Conservation (phyloP, 2,797 vertebrate genomes). For the Limnodromus scolopaceus region DNA sequence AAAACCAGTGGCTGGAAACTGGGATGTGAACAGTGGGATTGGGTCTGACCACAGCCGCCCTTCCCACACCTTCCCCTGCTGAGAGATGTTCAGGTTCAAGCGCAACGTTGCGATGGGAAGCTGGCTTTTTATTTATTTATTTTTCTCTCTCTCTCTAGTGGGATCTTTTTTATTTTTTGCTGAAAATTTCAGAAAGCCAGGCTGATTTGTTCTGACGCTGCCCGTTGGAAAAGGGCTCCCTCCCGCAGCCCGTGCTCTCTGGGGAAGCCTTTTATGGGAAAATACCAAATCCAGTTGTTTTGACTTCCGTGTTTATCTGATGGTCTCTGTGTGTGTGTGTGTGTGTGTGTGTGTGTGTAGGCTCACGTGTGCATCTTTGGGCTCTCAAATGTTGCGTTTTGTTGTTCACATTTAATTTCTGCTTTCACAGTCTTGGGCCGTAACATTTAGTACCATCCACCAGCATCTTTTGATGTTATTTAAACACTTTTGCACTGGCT, state of each 20-base stretch:
- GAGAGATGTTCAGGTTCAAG: background rate
- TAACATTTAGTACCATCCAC: background rate
- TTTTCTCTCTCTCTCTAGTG: accelerated
- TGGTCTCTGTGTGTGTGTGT: background rate
- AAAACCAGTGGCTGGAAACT: background rate
- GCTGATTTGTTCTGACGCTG: background rate
- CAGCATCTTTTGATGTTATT: background rate
- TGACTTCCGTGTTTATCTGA: background rate
- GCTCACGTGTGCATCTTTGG: background rate
- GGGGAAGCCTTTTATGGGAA: conserved; percentile 7
- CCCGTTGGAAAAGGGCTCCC: background rate
- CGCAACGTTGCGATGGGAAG: accelerated
- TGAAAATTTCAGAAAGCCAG: background rate
- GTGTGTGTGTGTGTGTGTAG: background rate
- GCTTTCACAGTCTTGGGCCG: accelerated
- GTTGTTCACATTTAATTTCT: background rate
- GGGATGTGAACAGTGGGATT: background rate
- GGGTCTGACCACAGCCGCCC: background rate
- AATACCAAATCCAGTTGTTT: background rate
- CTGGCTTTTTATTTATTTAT: background rate
- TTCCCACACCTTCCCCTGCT: background rate
- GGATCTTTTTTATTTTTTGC: background rate
- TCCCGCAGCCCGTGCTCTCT: background rate
- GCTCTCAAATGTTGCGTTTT: background rate
- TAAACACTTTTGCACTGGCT: background rate